A percentile compares a stretch with the other conserved stretches of the same genome.
Evolutionary conservation across 2,113 vertebrate genomes (phyloP).

Genomic region (Megaleporinus macrocephalus): DNA sequence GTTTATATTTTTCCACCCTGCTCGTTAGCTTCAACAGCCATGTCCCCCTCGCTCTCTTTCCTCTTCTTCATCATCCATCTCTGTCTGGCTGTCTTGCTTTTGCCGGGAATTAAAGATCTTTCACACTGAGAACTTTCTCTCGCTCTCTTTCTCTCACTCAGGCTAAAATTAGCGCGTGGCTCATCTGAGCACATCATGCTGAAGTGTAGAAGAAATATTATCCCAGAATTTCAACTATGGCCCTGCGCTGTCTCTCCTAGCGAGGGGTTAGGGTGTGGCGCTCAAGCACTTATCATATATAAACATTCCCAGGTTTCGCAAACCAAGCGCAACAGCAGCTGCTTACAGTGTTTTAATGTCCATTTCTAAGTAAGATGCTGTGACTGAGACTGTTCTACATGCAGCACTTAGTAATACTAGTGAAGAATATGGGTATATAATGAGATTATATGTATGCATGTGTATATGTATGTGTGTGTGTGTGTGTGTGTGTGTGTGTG

Average conservation of each 20-base stretch:
- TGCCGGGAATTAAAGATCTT: constrained; percentile 37
- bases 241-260: constrained; percentile 25
- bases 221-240: constrained; percentile 74
- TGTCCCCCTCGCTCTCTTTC: neutral
- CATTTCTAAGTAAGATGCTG: too few species aligned
- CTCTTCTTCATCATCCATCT: neutral
- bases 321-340: neutral
- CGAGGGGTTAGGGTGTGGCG: constrained; percentile 42
- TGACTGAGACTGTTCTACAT: neutral
- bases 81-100: neutral
- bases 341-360: neutral
- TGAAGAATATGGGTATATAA: neutral
- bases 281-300: neutral
- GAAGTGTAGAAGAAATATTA: constrained; percentile 78
- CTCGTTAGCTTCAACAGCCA: too few species aligned
- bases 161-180: constrained; percentile 74
- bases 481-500: too few species aligned
- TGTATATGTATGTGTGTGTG: neutral
- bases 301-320: constrained; percentile 5
- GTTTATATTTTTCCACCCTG: too few species aligned
- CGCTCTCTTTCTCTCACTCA: constrained; percentile 1
- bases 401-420: neutral
- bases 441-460: too few species aligned
- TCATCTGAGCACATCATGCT: constrained; percentile 68
- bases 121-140: constrained; percentile 20